Evolutionary conservation across 2,888 invertebrate genomes (phyloP), one percentile per base, ranked within the genome.

Genomic region (Cheilosia pagana): DNA sequence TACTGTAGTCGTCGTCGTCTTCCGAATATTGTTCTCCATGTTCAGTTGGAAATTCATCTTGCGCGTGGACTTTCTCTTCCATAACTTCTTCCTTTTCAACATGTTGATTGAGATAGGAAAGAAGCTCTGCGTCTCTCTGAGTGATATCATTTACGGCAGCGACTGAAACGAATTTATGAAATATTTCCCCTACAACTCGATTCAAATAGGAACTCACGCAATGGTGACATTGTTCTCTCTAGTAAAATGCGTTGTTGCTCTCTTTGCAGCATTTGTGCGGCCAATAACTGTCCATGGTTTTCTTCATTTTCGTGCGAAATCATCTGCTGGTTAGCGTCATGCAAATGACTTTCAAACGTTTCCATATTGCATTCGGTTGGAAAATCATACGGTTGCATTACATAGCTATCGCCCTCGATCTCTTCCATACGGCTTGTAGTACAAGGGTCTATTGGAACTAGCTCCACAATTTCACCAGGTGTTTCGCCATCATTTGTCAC

Each of bases 61-160:
- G 0, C 1, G 70, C 35, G n/a, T 31, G 6, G n/a, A 43, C n/a
- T 63, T 7, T 14, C 25, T 70, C 41, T 8, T 55, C 19, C 3
- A 63, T 23, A 8, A 59, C 45, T 39, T 48, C 28, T 10, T 65
- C 50, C 45, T 87, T 86, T 25, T 63, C 68, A 5, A 79, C 45
- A 25, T 75, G 81, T 57, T 87, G 87, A 71, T 86, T 87, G 1
- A 88, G 59, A 72, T 87, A 88, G 1, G 87, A 87, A 41, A 88
- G 87, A 1, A 88, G 74, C 21, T 88, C 87, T 12, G 87, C 87
- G 55, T 88, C 88, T 28, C 88, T 81, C 70, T 88, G 88, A 0
- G 89, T 87, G 19, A 88, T 87, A 55, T 88, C 87, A 77, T 88
- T 88, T 1, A 89, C 89, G 31, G 89, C 89, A 23, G 89, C 88